Conservation (phyloP, 2,888 invertebrate species). For the Leptinotarsa haldemani region DNA sequence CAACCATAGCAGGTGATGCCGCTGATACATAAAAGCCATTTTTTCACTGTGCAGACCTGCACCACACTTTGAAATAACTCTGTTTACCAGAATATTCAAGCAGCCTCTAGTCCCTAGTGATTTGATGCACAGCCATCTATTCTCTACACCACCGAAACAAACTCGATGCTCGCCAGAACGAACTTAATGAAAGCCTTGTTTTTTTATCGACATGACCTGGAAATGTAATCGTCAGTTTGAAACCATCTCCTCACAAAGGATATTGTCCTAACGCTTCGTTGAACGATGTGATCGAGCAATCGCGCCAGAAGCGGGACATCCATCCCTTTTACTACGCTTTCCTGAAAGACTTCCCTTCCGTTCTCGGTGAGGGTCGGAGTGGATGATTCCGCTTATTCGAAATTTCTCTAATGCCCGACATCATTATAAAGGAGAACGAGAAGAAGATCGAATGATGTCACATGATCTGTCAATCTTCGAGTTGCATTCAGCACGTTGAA, state of each 20-base stretch:
- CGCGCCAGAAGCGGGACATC: background rate
- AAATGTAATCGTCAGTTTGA: constrained; percentile 11
- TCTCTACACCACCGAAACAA: background rate
- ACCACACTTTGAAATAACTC: no score
- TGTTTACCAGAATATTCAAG: no score
- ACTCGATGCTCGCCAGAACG: background rate
- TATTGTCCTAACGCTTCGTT: constrained; percentile 16
- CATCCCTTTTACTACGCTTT: constrained; percentile 22
- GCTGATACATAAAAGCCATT: no score
- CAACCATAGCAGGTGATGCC: no score
- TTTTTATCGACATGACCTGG: constrained; percentile 12
- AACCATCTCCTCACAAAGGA: constrained; percentile 10
- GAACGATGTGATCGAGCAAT: constrained; percentile 12
- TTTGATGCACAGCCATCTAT: background rate
- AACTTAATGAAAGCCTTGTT: constrained; percentile 13
- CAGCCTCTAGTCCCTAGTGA: no score
- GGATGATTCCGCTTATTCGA: background rate
- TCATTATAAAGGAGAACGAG: background rate
- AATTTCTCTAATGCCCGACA: background rate
- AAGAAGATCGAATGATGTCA: no score
- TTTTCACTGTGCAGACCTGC: no score
- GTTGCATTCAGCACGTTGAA: no score
- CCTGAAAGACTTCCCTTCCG: background rate
- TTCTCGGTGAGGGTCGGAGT: background rate
- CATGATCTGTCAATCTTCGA: no score